Conservation (phyloP, 1,140 invertebrate genomes). For the Diorhabda elongata region DNA sequence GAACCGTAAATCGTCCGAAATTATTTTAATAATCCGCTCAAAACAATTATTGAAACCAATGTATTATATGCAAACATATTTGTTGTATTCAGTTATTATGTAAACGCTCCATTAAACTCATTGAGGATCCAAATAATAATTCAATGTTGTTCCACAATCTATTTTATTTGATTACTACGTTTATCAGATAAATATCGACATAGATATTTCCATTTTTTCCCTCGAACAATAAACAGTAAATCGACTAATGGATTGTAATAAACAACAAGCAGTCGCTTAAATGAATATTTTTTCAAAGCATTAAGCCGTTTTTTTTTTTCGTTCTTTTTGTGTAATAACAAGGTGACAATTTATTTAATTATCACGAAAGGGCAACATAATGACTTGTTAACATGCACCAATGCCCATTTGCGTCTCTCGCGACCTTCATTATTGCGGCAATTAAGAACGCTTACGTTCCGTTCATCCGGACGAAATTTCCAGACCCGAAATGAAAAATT, state of each 20-base stretch:
- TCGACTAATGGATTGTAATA: too few species aligned
- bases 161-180: too few species aligned
- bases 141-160: too few species aligned
- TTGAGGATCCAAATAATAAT: too few species aligned
- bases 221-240: too few species aligned
- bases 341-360: slow-evolving; percentile 15
- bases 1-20: not conserved
- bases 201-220: too few species aligned
- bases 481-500: too few species aligned
- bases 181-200: too few species aligned
- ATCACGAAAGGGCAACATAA: slow-evolving; percentile 14
- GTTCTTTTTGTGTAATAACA: not conserved
- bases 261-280: too few species aligned
- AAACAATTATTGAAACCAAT: not conserved
- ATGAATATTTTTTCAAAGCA: too few species aligned
- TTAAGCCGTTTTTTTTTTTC: slow-evolving; percentile 5
- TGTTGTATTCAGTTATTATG: not conserved
- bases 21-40: not conserved
- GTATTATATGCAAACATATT: not conserved
- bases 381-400: slow-evolving; percentile 18
- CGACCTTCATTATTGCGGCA: slow-evolving; percentile 18
- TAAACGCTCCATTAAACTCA: not conserved
- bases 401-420: slow-evolving; percentile 2
- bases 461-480: not conserved
- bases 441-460: slow-evolving; percentile 11